Base-by-base conservation (phyloP, 2,888 invertebrate species). In the Pyrochroa serraticornis region DNA sequence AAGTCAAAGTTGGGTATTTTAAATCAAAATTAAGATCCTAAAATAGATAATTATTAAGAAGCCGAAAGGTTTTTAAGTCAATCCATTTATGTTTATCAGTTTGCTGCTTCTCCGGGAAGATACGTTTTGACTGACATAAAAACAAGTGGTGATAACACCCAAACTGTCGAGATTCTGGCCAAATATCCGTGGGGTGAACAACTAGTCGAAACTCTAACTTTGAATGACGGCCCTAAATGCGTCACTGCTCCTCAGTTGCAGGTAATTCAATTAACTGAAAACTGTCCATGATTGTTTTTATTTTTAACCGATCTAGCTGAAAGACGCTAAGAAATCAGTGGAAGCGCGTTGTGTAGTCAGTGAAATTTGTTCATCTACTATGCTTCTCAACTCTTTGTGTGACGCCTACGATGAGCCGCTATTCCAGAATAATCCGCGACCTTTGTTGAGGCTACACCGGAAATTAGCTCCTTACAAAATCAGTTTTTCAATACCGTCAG, bases 401-500 rank as follows among this genome's bases (percentile, higher is more conserved):
- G 87, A 88, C 78, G 84, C 84, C 10, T 79, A 81, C 63, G 85
- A 85, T 63, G 82, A 79, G 62, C 64, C 81, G 30, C 75, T 79
- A 30, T 81, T 82, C 64, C 81, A 83, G 65, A 80, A 68, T 31
- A 70, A 72, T 33, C 63, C 68, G 1, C 72, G 83, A 60, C 82
- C 79, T 54, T 74, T 77, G 62, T 77, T 88, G 43, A 80, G 83
- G 58, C 80, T 91, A 37, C 89, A 92, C 71, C 84, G 88, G 55
- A 88, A 85, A 77, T 79, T 92, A 56, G 85, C 91, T 8, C 93
- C 93, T 0, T 92, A 87, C 71, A 92, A 92, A 82, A 85, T 90
- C 58, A 84, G 85, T 42, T 86, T 92, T 75, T 83, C 84, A 12
- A 75, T 86, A 44, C 73, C 82, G 46, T 72, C 73, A 65, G 58